These are phyloP conservation scores for Zaprionus nigranus DNA, from an alignment of 1,140 invertebrate genomes.

Conservation along the genomic window DNA sequence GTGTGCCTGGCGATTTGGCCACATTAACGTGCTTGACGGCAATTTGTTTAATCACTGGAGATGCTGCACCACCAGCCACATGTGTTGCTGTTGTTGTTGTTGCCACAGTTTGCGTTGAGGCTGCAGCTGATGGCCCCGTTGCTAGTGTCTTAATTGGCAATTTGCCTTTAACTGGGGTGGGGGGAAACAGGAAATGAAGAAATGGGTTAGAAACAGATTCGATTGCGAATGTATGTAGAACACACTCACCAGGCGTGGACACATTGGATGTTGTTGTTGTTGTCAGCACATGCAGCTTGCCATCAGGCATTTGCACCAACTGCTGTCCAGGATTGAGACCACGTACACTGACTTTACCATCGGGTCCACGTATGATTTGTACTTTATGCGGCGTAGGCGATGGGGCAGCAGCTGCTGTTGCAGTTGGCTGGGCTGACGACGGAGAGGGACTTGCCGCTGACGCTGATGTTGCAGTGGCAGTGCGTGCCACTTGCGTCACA, in stretches of 20 bases:
- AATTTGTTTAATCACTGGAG: conserved; percentile 73
- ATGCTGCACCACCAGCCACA: background rate
- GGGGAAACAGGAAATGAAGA: background rate
- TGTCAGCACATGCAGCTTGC: conserved; percentile 94
- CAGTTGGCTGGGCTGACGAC: conserved; percentile 15
- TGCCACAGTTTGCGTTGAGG: conserved; percentile 21
- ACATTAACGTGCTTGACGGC: conserved; percentile 71
- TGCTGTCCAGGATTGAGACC: conserved; percentile 97
- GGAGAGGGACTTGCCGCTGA: conserved; percentile 53
- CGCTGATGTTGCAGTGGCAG: conserved; percentile 33
- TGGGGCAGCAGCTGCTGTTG: conserved; percentile 69
- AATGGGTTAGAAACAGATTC: background rate
- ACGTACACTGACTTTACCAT: conserved; percentile 96
- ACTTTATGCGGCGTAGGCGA: conserved; percentile 91
- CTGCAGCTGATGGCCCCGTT: conserved; percentile 32
- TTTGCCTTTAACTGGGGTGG: conserved; percentile 51
- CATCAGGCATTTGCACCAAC: conserved; percentile 96
- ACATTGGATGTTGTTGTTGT: conserved; percentile 82
- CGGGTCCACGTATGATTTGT: conserved; percentile 94
- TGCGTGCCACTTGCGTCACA: conserved; percentile 60
- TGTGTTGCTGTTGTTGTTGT: conserved; percentile 43
- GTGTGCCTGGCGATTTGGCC: conserved; percentile 57
- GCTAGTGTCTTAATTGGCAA: conserved; percentile 65
- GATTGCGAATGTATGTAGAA: conserved; percentile 3
- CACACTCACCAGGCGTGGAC: conserved; percentile 64